Evolutionary conservation across 2,113 vertebrate species (phyloP), one percentile per base, ranked within the genome.

Genomic region (Delphinus delphis): DNA sequence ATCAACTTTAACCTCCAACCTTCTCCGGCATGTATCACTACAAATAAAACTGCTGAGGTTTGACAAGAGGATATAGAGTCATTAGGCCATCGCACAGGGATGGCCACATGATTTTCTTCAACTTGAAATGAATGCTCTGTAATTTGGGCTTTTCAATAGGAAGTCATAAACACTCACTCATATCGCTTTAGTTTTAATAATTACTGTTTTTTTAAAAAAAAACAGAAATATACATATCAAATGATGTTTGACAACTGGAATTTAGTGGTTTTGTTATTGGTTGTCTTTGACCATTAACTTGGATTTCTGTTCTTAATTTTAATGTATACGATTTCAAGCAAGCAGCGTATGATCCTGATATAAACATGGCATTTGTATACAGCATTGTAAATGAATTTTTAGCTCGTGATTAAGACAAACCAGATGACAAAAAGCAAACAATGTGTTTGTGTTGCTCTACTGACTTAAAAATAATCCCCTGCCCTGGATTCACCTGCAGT

Each of bases 211-310:
- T 10, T 50, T 55, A 26, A 80, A 87, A 92, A 47, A 28, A 67
- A 33, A 1, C 84, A 98, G 98, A 98, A 98, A 98, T 99, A 99
- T 98, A 99, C 99, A 99, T 99, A 98, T 98, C 99, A 99, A 99
- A 99, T 99, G 99, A 99, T 99, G 99, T 99, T 99, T 99, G 99
- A 99, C 99, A 99, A 99, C 98, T 99, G 98, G 98, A 99, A 99
- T 99, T 99, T 99, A 98, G 99, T 99, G 99, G 98, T 99, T 99
- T 99, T 98, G 98, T 99, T 99, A 99, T 98, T 98, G 99, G 99
- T 99, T 99, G 99, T 99, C 99, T 99, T 99, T 99, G 99, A 99
- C 99, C 99, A 99, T 99, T 99, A 97, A 99, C 98, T 98, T 98
- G 98, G 98, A 99, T 99, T 99, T 99, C 99, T 99, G 99, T 98